Base-by-base conservation (phyloP, 2,797 vertebrate genomes). In the Sebastes oblongus region DNA sequence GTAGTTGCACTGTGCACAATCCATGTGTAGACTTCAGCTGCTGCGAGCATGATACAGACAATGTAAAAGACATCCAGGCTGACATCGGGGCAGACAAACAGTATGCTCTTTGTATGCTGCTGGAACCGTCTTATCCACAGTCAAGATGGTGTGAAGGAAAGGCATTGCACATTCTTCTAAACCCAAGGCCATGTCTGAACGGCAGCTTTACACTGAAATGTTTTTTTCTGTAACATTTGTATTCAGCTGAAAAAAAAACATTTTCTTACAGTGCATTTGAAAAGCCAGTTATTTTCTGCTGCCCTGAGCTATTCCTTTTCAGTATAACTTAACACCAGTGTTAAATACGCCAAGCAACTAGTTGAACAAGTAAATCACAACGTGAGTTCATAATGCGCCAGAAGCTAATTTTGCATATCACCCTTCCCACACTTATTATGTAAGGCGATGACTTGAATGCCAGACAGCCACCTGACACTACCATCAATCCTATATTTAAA, bases 171-270 rank as follows among this genome's bases (percentile, higher is more conserved):
- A 65, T 76, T 73, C 29, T 66, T 78, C 65, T 34, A 86, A 72
- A 65, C 18, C 9, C 58, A 75, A 64, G 52, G 55, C 64, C 66
- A 70, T 54, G 10, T 76, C 69, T 82, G 74, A 86, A 86, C 60
- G 27, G 59, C 18, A 42, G 34, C 58, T 83, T 68, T 81, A 75
- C 46, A 34, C 20, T 61, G 10, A 62, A 75, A 78, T 77, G 29
- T 77, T 74, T 39, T 77, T 39, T 80, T 74, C 12, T 32, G 8
- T 29, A 72, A 66, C 13, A 77, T 83, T 72, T 78, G 56, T 76
- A 32, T 66, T 78, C 27, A 68, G 58, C 62, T 64, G 39, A 46
- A 30, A 42, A 14, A 52, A 52, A 46, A 55, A 2, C 0, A 3
- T 6, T 1, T n/a, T n/a, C 16, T 30, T 22, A 8, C 13, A 64